A percentile compares a stretch with the other conserved stretches of the same genome.
phyloP scores from a whole-genome alignment of 1,140 invertebrate species.

The Drosophila azteca region DNA sequence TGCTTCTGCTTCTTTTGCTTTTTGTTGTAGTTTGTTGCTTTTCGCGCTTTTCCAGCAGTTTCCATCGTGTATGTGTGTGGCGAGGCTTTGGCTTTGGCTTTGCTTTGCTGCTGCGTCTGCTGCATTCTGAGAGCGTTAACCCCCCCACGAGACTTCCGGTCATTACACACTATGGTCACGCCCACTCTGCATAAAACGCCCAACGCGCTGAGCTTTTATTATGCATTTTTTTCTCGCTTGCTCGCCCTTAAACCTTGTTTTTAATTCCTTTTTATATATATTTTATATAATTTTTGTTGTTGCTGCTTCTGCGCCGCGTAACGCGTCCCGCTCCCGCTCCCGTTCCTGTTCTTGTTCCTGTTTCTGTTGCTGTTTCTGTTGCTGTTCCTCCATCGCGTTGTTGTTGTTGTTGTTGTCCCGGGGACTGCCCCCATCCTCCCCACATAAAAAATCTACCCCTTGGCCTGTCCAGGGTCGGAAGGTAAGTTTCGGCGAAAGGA shows the following conservation, averaged over 20 bases:
- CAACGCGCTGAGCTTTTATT: constrained; percentile 60
- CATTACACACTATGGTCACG: constrained; percentile 64
- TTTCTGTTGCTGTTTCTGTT: constrained; percentile 41
- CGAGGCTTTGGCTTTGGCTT: constrained; percentile 24
- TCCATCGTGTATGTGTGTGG: constrained; percentile 19
- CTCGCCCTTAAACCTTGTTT: constrained; percentile 17
- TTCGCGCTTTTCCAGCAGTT: constrained; percentile 44
- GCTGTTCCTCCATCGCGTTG: constrained; percentile 19
- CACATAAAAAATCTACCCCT: constrained; percentile 14
- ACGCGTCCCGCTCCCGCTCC: constrained; percentile 9
- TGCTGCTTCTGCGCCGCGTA: constrained; percentile 19
- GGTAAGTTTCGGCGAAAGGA: constrained; percentile 49
- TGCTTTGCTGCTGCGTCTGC: constrained; percentile 19
- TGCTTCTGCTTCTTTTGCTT: constrained; percentile 16
- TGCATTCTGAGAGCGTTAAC: constrained; percentile 45
- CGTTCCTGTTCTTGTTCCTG: constrained; percentile 21
- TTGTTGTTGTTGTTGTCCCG: constrained; percentile 33
- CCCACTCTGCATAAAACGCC: constrained; percentile 37
- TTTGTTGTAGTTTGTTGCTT: constrained; percentile 44
- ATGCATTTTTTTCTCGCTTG: constrained; percentile 61
- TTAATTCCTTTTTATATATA: constrained; percentile 65
- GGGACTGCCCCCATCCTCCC: constrained; percentile 13
- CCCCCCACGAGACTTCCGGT: constrained; percentile 52
- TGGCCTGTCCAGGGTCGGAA: constrained; percentile 42
- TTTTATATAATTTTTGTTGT: constrained; percentile 64